Evolutionary conservation across 2,888 invertebrate genomes (phyloP).

Genomic region (Scelioninae gen. 1): DNA sequence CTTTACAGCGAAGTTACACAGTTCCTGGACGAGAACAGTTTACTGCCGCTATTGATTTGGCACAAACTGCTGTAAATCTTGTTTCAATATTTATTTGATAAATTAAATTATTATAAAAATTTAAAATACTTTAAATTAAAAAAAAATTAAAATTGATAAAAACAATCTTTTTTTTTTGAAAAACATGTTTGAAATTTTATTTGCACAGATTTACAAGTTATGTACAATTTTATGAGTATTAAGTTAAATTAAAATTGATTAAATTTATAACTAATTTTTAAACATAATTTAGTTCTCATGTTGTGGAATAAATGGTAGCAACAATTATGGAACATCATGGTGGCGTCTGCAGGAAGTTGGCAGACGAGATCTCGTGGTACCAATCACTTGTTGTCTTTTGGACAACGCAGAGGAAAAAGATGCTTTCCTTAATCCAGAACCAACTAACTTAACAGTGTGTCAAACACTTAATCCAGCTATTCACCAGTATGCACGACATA

Average conservation of each 20-base stretch:
- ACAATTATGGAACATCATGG: conserved; percentile 92
- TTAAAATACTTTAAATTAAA: too few relatives aligned
- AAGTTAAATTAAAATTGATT: too few relatives aligned
- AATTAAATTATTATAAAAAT: too few relatives aligned
- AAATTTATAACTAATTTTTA: too few relatives aligned
- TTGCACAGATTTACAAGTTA: background rate
- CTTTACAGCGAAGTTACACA: conserved; percentile 91
- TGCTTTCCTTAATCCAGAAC: conserved; percentile 90
- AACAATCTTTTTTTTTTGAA: too few relatives aligned
- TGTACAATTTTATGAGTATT: too few relatives aligned
- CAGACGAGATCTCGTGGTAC: conserved; percentile 88
- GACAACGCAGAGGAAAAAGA: conserved; percentile 86
- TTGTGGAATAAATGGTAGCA: conserved; percentile 91
- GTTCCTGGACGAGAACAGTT: conserved; percentile 90
- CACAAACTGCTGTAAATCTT: conserved; percentile 86
- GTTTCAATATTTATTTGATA: background rate
- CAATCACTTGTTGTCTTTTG: conserved; percentile 89
- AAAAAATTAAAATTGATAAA: too few relatives aligned
- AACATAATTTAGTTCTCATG: conserved; percentile 88
- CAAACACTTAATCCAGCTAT: conserved; percentile 87
- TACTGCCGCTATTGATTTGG: conserved; percentile 92
- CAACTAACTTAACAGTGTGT: conserved; percentile 89
- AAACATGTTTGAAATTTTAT: too few relatives aligned
- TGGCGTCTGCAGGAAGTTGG: conserved; percentile 92
- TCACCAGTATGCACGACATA: conserved; percentile 87